Conservation (phyloP, 2,797 vertebrate species). For the Rhinogobio ventralis region DNA sequence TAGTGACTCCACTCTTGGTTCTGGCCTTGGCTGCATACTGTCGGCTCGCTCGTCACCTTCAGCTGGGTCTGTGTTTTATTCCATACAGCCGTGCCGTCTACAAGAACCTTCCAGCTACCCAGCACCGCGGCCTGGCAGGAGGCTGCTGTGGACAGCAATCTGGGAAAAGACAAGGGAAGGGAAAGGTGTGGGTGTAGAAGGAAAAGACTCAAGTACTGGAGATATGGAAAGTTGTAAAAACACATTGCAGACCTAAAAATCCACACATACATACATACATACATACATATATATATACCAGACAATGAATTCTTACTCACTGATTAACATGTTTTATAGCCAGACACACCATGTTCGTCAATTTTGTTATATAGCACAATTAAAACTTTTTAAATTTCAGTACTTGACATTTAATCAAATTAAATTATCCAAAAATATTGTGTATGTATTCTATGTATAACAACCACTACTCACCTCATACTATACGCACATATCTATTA, state of each 20-base stretch:
- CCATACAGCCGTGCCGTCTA: constrained; percentile 92
- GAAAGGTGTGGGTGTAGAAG: constrained; percentile 77
- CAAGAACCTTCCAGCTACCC: constrained; percentile 78
- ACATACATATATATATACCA: no score
- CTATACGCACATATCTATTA: background rate
- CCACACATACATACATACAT: no score
- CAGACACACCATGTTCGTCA: background rate
- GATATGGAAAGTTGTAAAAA: background rate
- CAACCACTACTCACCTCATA: background rate
- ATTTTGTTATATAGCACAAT: background rate
- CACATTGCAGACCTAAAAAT: background rate
- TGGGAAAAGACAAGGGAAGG: constrained; percentile 66
- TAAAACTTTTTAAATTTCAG: background rate
- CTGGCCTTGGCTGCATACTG: constrained; percentile 89
- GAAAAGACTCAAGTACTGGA: background rate
- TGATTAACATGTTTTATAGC: background rate
- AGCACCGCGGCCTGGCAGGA: constrained; percentile 66
- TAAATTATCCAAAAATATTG: background rate
- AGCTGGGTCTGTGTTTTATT: constrained; percentile 89
- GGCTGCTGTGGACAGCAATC: constrained; percentile 70
- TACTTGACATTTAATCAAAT: background rate
- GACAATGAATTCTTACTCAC: background rate
- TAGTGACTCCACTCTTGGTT: constrained; percentile 88
- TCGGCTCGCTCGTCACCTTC: constrained; percentile 87
- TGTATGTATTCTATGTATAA: background rate